Percentiles rank a stretch among this genome's conserved stretches.
phyloP scores from a whole-genome alignment of 2,113 vertebrate species.

The Gymnogyps californianus region DNA sequence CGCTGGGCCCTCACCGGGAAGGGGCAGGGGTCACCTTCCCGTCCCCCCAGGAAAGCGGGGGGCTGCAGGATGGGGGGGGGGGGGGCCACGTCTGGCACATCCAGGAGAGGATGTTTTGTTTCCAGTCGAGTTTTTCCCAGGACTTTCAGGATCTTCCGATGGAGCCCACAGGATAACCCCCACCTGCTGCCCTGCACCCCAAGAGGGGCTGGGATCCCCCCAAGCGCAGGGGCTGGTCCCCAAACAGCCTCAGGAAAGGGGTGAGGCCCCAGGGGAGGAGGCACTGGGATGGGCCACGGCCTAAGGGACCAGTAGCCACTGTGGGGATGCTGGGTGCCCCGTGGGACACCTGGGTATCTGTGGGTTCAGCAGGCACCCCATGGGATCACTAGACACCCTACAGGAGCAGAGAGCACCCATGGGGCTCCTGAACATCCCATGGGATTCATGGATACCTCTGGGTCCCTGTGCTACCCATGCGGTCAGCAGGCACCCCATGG shows the following conservation, averaged over 20 bases:
- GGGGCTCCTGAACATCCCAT: neutral
- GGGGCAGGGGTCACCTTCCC: neutral
- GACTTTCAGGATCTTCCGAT: neutral
- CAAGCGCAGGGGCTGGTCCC: neutral
- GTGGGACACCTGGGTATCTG: neutral
- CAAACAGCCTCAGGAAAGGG: neutral
- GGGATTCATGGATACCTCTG: neutral
- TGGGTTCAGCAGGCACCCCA: neutral
- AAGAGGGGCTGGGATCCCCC: neutral
- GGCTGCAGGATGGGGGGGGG: no score
- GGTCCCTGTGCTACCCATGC: no score
- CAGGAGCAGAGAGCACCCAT: neutral
- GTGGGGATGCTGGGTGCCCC: neutral
- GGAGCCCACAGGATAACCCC: neutral
- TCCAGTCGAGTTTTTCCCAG: neutral
- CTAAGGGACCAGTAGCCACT: neutral
- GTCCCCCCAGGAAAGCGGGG: rapidly evolving
- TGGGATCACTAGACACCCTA: neutral
- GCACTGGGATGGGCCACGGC: neutral
- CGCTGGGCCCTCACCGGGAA: rapidly evolving
- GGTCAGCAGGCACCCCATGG: neutral
- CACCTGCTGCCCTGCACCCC: neutral
- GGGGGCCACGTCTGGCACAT: rapidly evolving
- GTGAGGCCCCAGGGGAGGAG: neutral
- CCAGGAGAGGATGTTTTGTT: neutral